Base-by-base conservation (phyloP, 1,140 invertebrate species). In the Danaus melanippus region DNA sequence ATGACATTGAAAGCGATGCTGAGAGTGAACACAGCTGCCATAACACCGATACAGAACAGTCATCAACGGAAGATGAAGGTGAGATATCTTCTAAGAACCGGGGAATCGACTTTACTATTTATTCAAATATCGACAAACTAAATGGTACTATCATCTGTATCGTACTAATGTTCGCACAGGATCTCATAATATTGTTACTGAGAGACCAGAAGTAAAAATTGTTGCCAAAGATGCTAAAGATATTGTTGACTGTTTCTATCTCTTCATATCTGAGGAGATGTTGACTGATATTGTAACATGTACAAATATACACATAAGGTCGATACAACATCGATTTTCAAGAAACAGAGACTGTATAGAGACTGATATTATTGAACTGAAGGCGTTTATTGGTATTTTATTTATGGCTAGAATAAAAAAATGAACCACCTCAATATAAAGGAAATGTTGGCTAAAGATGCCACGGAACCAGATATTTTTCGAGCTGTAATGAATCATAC, bases 371-470 rank as follows among this genome's bases (percentile, higher is more conserved):
- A 17, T 56, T 40, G 75, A 76, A 68, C 48, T 78, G 39, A 68
- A 71, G 67, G 67, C 69, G 8, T 62, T 76, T 58, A 62, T 83
- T 53, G 74, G 75, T 56, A 46, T 71, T 52, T 59, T 76, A 17
- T 71, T 68, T 45, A 54, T 70, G 47, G 56, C 62, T 50, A 66
- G 76, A 10, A 48, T 69, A 47, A 58, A 63, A 75, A 73, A 43
- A 53, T 60, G 45, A 62, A 56, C 46, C 72, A 62, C 53, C 15
- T 65, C 17, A 68, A 74, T 56, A 32, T 74, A 9, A 55, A 75
- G 9, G 71, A 76, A 52, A 66, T 77, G 50, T 82, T 70, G 76
- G 58, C 12, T 21, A 62, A 59, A 42, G 66, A 80, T 59, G 71
- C 74, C 7, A 67, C 62, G 41, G 69, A 61, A 15, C 56, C 69